Base-by-base conservation (phyloP, 2,888 invertebrate genomes). In the Cataglyphis livida region DNA sequence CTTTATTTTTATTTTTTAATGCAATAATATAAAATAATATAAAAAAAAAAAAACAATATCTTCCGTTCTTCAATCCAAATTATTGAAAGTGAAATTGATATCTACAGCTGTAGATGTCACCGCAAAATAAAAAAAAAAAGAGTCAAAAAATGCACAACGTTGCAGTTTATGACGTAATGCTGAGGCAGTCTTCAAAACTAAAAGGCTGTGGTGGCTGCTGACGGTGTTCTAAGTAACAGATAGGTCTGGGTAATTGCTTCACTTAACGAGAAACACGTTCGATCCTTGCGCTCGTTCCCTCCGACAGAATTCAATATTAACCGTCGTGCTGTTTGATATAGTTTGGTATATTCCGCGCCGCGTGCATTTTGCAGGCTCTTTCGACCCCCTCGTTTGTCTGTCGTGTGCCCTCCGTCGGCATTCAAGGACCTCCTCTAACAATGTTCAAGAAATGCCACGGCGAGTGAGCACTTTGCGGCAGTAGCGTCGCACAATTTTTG, bases 231-330 rank as follows among this genome's bases (percentile, higher is more conserved):
- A 93, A 92, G 93, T 93, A 94, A 94, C 92, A 93, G 94, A 94
- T 93, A 93, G 93, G 93, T 93, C 91, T 68, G 92, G 91, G 92
- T 94, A 94, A 94, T 94, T 94, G 94, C 94, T 93, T 94, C 94
- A 94, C 94, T 94, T 94, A 94, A 93, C 93, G 93, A 93, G 93
- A 94, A 94, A 94, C 94, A 94, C 94, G 93, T 93, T 92, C 92
- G 91, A 90, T 85, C 87, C 87, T 86, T 85, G 89, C 84, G 85
- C 86, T 84, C 85, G 74, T 84, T 81, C 84, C 62, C 82, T 78
- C 87, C 61, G 86, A 87, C 87, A 84, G 85, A 85, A 89, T 90
- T 87, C 89, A 82, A 90, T 91, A 91, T 91, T 92, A 92, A 92
- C 92, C 91, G 91, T 91, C 91, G 88, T 88, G 90, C 89, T 88